A percentile compares a stretch with the other conserved stretches of the same genome.
phyloP scores from a whole-genome alignment of 2,888 invertebrate genomes.

The Notocelia uddmanniana region DNA sequence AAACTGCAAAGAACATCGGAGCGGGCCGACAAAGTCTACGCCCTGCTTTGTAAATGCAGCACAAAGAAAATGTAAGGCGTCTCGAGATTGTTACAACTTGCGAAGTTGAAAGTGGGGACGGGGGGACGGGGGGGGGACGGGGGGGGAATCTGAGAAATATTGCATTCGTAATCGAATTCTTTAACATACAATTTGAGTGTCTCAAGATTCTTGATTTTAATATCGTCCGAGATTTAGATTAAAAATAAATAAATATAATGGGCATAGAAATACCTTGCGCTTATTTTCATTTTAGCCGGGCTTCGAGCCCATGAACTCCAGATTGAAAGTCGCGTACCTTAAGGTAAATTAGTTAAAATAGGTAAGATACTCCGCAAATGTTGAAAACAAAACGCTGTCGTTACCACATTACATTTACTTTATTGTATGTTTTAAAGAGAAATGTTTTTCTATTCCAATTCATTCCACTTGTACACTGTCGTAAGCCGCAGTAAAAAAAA shows the following conservation, averaged over 20 bases:
- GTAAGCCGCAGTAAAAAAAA: constrained; percentile 12
- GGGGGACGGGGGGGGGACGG: too few species aligned
- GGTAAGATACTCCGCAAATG: too few species aligned
- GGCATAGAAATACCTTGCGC: too few species aligned
- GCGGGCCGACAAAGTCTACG: neutral
- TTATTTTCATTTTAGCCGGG: too few species aligned
- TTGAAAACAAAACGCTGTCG: too few species aligned
- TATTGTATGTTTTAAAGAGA: neutral
- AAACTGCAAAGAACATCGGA: neutral
- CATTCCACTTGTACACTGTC: neutral
- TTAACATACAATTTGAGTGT: neutral
- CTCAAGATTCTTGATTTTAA: neutral
- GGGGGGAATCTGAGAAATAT: neutral
- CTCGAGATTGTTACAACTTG: neutral
- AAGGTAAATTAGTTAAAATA: too few species aligned
- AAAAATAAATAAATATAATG: too few species aligned
- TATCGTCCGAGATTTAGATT: neutral
- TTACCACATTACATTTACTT: too few species aligned
- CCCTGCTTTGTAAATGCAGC: neutral
- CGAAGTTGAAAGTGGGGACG: neutral
- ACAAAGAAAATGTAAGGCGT: constrained; percentile 13
- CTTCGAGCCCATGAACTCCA: too few species aligned
- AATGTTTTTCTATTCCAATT: neutral
- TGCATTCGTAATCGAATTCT: constrained; percentile 2
- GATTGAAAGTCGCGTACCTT: too few species aligned